Base-by-base conservation (phyloP, 2,797 vertebrate genomes). In the Enteromius argenteus region DNA sequence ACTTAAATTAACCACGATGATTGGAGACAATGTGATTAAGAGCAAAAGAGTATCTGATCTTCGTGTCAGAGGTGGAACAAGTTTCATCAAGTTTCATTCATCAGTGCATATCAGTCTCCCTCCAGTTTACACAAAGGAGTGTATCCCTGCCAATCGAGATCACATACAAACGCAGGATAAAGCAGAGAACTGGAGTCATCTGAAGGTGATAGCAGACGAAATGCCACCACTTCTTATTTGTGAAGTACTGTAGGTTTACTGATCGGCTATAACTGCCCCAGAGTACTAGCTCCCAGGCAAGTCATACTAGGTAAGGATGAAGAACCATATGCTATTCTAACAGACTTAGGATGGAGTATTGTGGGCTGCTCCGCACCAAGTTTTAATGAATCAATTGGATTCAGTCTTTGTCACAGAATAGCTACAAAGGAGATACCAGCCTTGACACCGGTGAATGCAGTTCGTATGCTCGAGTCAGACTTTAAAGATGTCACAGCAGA, bases 181-280 rank as follows among this genome's bases (percentile, higher is more conserved):
- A 0, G 17, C 44, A 35, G 58, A n/a, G 32, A 21, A 42, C 27
- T 78, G 75, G 56, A 60, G 10, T n/a, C 51, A 78, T 9, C 13
- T 72, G 13, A 27, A 19, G 21, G 17, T 27, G 4, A 72, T 46
- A 2, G 10, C 42, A 46, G 56, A 78, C 21, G 8, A 78, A 39
- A 42, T 37, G 9, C 3, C 53, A 64, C 23, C 56, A 11, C 53
- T 39, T 39, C 23, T 79, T 0, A 32, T 8, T 14, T 39, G 64
- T 53, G 46, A 27, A 51, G n/a, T n/a, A n/a, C n/a, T n/a, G 46
- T 80, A 27, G 64, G 44, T 11, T 58, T 80, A 42, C 39, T 69
- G 4, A 46, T 79, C 3, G 21, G 60, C 6, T 49, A 66, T 30
- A 80, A 67, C 14, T 73, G 69, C 44, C 69, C 23, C 3, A 49